A percentile compares a stretch with the other conserved stretches of the same genome.
Evolutionary conservation across 2,113 vertebrate species (phyloP).

Genomic region (Cheirogaleus medius): DNA sequence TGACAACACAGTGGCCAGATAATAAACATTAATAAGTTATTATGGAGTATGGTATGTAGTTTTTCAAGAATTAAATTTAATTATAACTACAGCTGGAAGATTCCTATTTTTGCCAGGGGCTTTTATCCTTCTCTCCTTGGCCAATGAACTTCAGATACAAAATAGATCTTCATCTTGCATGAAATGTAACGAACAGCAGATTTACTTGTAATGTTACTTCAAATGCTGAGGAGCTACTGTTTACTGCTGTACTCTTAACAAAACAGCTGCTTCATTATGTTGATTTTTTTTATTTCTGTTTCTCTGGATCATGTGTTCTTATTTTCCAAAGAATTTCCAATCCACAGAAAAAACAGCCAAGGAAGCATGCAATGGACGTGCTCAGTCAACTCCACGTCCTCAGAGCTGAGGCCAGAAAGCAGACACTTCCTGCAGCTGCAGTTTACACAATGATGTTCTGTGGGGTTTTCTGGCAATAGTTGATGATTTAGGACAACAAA

Average conservation of each 20-base stretch:
- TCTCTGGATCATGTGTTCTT: background rate
- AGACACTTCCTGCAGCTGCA: constrained; percentile 18
- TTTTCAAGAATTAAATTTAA: background rate
- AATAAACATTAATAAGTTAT: background rate
- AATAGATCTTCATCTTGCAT: background rate
- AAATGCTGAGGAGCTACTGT: background rate
- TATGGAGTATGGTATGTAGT: background rate
- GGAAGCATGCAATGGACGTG: background rate
- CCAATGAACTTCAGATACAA: background rate
- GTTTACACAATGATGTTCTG: background rate
- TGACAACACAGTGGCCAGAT: background rate
- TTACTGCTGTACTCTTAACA: background rate
- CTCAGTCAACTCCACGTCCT: background rate
- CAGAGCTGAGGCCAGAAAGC: background rate
- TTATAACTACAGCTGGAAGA: background rate
- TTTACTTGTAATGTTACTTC: background rate
- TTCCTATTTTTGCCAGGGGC: background rate
- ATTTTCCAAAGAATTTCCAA: background rate
- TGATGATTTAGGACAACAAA: background rate
- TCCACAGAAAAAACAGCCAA: background rate
- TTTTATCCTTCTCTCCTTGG: background rate
- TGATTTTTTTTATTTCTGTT: background rate
- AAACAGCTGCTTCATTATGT: background rate
- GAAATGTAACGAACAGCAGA: background rate
- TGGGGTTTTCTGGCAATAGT: background rate